phyloP scores from a whole-genome alignment of 1,140 invertebrate species.

The Coenobita brevimanus region DNA sequence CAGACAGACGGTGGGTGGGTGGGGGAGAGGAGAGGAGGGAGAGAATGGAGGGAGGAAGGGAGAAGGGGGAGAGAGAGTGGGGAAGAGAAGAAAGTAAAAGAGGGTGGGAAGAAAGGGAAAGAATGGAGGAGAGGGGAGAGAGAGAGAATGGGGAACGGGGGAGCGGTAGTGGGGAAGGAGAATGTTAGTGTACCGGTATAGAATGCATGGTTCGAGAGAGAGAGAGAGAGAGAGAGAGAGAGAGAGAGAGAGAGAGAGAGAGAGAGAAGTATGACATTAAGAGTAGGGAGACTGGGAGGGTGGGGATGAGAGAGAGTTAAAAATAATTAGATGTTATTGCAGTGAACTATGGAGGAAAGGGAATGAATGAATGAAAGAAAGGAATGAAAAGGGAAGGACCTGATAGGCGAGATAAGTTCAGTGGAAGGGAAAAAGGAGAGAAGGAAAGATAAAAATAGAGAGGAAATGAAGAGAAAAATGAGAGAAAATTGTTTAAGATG shows the following conservation, averaged over 20 bases:
- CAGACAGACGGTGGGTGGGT: background rate
- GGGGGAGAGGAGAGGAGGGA: background rate
- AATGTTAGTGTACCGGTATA: background rate
- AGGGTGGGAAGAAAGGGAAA: background rate
- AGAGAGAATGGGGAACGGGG: background rate
- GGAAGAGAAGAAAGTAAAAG: background rate
- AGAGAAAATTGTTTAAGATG: too few species aligned
- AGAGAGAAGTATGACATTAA: too few species aligned
- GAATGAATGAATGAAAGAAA: too few species aligned
- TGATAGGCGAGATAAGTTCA: background rate
- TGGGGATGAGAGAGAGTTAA: background rate
- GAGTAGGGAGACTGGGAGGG: too few species aligned
- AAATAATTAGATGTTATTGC: too few species aligned
- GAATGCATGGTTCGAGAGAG: background rate
- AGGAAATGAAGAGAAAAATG: too few species aligned
- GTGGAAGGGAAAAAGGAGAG: background rate
- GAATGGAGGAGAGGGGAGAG: background rate
- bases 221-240: background rate
- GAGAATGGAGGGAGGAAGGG: background rate
- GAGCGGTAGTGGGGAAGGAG: background rate
- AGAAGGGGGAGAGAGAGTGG: background rate
- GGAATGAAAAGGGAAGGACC: background rate
- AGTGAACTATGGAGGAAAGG: background rate
- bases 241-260: background rate
- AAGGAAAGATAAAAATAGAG: too few species aligned